Conservation (phyloP, 2,113 vertebrate species). For the Microcebus ravelobensis region DNA sequence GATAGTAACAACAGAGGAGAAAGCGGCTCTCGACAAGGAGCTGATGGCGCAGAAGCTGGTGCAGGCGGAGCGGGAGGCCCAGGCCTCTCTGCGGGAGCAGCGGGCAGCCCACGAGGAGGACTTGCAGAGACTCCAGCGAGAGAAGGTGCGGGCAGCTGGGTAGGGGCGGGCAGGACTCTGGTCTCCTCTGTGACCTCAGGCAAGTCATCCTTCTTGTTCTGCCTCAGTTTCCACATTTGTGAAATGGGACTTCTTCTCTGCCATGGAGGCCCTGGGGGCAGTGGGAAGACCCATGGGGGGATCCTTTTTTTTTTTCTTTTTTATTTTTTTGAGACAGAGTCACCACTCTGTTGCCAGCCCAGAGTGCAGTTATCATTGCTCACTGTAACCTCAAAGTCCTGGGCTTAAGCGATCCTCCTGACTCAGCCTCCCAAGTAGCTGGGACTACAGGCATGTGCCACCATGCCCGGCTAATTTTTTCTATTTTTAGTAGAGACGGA, state of each 20-base stretch:
- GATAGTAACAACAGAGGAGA: conserved; percentile 76
- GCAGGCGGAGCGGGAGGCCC: conserved; percentile 86
- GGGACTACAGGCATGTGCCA: too few relatives aligned
- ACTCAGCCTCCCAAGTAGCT: too few relatives aligned
- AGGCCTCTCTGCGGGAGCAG: conserved; percentile 86
- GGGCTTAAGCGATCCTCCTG: too few relatives aligned
- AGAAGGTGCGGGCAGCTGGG: conserved; percentile 87
- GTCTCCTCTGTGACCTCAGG: background rate
- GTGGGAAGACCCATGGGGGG: background rate
- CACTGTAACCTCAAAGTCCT: too few relatives aligned
- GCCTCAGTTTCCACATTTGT: background rate
- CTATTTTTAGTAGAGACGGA: too few relatives aligned
- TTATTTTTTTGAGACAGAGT: too few relatives aligned
- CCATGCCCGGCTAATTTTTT: too few relatives aligned
- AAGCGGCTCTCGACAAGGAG: conserved; percentile 87
- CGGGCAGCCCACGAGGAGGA: conserved; percentile 89
- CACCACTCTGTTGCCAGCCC: too few relatives aligned
- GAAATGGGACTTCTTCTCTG: background rate
- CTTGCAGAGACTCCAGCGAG: conserved; percentile 85
- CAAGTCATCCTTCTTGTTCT: background rate
- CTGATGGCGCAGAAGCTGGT: conserved; percentile 83
- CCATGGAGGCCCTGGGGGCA: background rate
- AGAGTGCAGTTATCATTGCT: too few relatives aligned
- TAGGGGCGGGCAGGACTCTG: background rate
- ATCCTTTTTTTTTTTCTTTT: too few relatives aligned